Conservation (phyloP, 2,797 vertebrate genomes). For the Sebastes jordani region DNA sequence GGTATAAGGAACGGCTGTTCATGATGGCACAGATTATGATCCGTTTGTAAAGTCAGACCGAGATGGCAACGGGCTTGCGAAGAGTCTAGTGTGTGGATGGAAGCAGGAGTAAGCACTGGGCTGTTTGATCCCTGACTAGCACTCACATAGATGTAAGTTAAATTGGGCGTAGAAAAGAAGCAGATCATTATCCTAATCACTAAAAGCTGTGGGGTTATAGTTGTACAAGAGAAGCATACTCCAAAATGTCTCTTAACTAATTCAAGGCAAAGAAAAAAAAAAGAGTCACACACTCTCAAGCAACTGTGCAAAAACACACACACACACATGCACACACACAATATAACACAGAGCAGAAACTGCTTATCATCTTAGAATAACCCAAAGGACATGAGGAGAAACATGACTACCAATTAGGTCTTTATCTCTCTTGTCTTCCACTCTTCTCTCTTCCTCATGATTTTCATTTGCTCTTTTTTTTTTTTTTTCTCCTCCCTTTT, state of each 20-base stretch:
- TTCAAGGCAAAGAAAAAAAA: slow-evolving; percentile 1
- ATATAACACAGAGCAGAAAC: neutral
- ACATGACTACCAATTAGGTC: slow-evolving; percentile 30
- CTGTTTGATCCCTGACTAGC: slow-evolving; percentile 5
- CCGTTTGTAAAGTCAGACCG: slow-evolving; percentile 12
- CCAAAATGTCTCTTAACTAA: slow-evolving; percentile 1
- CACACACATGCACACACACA: neutral
- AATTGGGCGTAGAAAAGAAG: slow-evolving; percentile 33
- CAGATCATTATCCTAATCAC: slow-evolving; percentile 56
- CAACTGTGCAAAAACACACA: neutral
- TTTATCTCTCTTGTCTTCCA: neutral
- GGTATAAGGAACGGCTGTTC: neutral
- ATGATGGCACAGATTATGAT: neutral
- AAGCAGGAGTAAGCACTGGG: neutral
- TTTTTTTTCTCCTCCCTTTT: neutral
- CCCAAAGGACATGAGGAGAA: slow-evolving; percentile 27
- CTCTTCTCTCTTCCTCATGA: neutral
- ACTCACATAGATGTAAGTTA: slow-evolving; percentile 25
- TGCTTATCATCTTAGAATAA: slow-evolving; percentile 23
- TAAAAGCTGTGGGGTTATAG: slow-evolving; percentile 34
- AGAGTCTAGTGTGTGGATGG: neutral
- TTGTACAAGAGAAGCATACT: slow-evolving; percentile 14
- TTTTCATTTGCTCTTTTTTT: slow-evolving; percentile 1
- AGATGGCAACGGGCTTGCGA: neutral
- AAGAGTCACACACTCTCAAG: neutral